A percentile compares a stretch with the other conserved stretches of the same genome.
These are phyloP conservation scores for Nowickia ferox DNA, from an alignment of 2,888 invertebrate species.

Conservation along the genomic window DNA sequence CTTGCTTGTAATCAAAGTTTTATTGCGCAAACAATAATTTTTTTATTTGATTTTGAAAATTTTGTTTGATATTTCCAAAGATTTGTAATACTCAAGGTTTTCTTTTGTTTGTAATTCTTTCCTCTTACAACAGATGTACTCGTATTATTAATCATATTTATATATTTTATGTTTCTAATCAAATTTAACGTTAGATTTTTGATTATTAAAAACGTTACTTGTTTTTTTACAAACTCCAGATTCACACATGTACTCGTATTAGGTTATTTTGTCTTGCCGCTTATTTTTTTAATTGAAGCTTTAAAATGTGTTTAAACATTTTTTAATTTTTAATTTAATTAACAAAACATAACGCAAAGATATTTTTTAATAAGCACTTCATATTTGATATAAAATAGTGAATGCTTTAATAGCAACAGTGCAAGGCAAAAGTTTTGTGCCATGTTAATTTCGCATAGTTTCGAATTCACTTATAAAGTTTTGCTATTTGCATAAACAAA, in stretches of 20 bases:
- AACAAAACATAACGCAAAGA: constrained; percentile 30
- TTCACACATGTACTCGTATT: not conserved
- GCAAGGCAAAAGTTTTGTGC: not conserved
- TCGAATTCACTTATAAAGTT: no score
- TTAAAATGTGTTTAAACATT: constrained; percentile 42
- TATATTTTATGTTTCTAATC: not conserved
- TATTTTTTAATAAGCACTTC: constrained; percentile 8
- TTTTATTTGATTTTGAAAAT: constrained; percentile 17
- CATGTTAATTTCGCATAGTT: no score
- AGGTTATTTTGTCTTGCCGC: constrained; percentile 10
- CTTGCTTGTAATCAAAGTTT: constrained; percentile 32
- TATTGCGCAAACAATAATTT: constrained; percentile 40
- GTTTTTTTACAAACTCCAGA: not conserved
- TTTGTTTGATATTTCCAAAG: constrained; percentile 7
- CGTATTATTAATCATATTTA: constrained; percentile 20
- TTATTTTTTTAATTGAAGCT: constrained; percentile 48
- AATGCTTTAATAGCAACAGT: constrained; percentile 25
- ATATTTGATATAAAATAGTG: not conserved
- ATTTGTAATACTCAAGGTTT: constrained; percentile 47
- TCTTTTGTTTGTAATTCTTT: constrained; percentile 26
- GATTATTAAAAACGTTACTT: not conserved
- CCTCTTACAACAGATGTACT: constrained; percentile 28
- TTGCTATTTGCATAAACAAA: no score
- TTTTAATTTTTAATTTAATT: constrained; percentile 13
- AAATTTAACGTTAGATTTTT: not conserved